Percentiles rank a stretch among this genome's conserved stretches.
Evolutionary conservation across 2,113 vertebrate genomes (phyloP).

Genomic region (Lates calcarifer): DNA sequence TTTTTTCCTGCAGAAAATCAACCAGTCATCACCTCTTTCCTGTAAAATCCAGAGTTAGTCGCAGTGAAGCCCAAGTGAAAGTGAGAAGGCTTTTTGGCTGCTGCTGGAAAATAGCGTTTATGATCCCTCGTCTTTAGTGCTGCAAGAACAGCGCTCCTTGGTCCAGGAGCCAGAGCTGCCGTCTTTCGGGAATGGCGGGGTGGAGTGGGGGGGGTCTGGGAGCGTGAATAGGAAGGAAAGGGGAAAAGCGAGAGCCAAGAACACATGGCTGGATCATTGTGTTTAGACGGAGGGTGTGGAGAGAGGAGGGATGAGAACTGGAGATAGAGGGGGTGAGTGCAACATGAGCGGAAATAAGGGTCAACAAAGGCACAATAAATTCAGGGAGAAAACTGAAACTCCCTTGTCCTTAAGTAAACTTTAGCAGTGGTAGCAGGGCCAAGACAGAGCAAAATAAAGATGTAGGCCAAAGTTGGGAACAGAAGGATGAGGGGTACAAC

Average conservation of each 20-base stretch:
- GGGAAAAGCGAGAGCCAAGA: constrained; percentile 2
- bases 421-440: constrained; percentile 16
- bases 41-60: neutral
- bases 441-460: neutral
- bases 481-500: neutral
- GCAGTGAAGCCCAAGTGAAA: constrained; percentile 3
- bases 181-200: neutral
- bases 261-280: constrained; percentile 39
- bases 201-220: neutral
- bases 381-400: constrained; percentile 35
- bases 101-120: constrained; percentile 21
- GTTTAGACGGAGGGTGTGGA: constrained; percentile 57
- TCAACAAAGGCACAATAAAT: constrained; percentile 57
- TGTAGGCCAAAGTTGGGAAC: neutral
- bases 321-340: constrained; percentile 6
- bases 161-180: constrained; percentile 15
- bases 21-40: neutral
- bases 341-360: constrained; percentile 52
- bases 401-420: constrained; percentile 55
- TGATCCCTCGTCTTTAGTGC: constrained; percentile 19
- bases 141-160: neutral
- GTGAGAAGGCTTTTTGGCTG: constrained; percentile 17
- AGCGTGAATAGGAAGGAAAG: constrained; percentile 23
- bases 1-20: constrained; percentile 16
- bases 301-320: constrained; percentile 32